phyloP scores from a whole-genome alignment of 2,888 invertebrate genomes.

The Parnassius mnemosyne region DNA sequence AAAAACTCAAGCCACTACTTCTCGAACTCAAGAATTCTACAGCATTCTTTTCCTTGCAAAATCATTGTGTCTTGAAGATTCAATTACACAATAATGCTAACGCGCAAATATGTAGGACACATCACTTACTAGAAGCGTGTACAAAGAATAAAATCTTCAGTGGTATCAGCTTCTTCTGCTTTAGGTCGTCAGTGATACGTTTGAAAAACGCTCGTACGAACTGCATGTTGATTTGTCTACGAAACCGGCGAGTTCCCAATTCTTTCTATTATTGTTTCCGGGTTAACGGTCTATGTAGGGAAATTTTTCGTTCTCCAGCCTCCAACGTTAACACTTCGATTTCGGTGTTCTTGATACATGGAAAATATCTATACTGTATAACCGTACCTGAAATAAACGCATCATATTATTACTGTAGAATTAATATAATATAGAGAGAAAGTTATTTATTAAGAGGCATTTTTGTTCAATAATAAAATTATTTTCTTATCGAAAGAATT shows the following conservation, averaged over 20 bases:
- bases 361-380: conserved; percentile 42
- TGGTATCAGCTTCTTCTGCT: conserved; percentile 85
- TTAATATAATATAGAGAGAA: too few relatives aligned
- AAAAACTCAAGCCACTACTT: conserved; percentile 1
- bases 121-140: conserved; percentile 87
- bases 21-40: conserved; percentile 2
- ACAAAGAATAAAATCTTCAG: conserved; percentile 88
- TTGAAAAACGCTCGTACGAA: conserved; percentile 82
- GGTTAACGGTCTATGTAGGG: conserved; percentile 49
- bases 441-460: too few relatives aligned
- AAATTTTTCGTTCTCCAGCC: conserved; percentile 55
- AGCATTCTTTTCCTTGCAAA: conserved; percentile 19
- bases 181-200: conserved; percentile 85
- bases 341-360: conserved; percentile 61
- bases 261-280: conserved; percentile 17
- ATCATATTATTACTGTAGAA: too few relatives aligned
- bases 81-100: conserved; percentile 16
- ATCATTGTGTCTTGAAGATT: conserved; percentile 14
- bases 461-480: too few relatives aligned
- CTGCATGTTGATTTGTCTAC: conserved; percentile 67
- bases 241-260: background rate
- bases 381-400: conserved; percentile 49
- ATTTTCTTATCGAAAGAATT: too few relatives aligned
- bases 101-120: conserved; percentile 6
- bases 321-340: conserved; percentile 49